Base-by-base conservation (phyloP, 2,888 invertebrate genomes). In the Caenorhabditis wallacei region DNA sequence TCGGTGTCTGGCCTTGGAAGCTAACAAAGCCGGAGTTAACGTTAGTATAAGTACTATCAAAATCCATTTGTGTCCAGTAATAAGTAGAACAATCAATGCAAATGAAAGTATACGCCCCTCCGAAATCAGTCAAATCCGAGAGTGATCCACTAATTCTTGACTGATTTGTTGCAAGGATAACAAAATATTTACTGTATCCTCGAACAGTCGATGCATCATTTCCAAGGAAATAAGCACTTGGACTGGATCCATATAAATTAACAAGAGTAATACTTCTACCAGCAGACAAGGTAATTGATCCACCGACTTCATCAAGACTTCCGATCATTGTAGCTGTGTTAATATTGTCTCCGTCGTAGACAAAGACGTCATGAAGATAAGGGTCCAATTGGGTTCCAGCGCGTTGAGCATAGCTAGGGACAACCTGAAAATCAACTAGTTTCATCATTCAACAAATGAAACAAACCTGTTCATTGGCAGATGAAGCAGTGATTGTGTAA, bases 1-100 rank as follows among this genome's bases (percentile, higher is more conserved):
- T 80, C 24, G 80, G 80, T 13, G 80, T 56, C 66, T 51, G 56
- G 43, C 80, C 80, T 18, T 48, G 57, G 43, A 71, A 71, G 4
- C 51, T 30, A 18, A 69, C 46, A 46, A 24, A 72, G 7, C 24
- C 71, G 8, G 24, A 46, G 13, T 71, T 66, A 2, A 35, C 37
- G 37, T 51, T 30, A 2, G 71, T 53, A 8, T 20, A 3, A 4
- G 63, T 8, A 11, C 22, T 59, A 24, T 80, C 66, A 37, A 80
- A 80, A 0, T 0, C 0, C 11, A 79, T 16, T n/a, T 53, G 43
- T 1, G 20, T 43, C 35, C 64, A 20, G 35, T 71, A 79, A 26
- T 70, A 71, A 3, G 20, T 54, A 1, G 30, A 46, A 48, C 80
- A 80, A 30, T 80, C 80, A 22, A 30, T 22, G 35, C 80, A 80